Evolutionary conservation across 2,797 vertebrate species (phyloP).

Genomic region (Neolamprologus multifasciatus): DNA sequence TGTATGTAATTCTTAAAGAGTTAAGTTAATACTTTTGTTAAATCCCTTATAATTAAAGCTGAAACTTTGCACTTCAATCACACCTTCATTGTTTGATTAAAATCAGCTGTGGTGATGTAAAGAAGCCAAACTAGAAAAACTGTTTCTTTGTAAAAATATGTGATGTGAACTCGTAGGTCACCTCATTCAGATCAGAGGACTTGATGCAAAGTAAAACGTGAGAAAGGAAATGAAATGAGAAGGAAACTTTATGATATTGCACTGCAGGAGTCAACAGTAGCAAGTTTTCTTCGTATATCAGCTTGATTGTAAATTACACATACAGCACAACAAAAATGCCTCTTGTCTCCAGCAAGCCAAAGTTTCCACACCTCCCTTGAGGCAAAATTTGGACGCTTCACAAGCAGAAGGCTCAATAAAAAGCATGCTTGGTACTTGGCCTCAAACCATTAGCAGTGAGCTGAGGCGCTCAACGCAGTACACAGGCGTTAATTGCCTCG

Average conservation of each 20-base stretch:
- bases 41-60: neutral
- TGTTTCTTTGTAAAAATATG: neutral
- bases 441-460: slow-evolving; percentile 63
- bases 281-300: slow-evolving; percentile 50
- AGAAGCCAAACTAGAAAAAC: neutral
- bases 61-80: neutral
- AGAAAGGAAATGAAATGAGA: neutral
- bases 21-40: neutral
- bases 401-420: slow-evolving; percentile 67
- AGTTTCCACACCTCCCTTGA: slow-evolving; percentile 62
- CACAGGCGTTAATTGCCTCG: slow-evolving; percentile 63
- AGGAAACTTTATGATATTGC: slow-evolving; percentile 36
- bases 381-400: slow-evolving; percentile 62
- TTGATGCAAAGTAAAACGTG: neutral
- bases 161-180: neutral
- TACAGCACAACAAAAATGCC: slow-evolving; percentile 55
- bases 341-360: slow-evolving; percentile 40
- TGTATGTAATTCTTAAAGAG: neutral
- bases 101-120: neutral
- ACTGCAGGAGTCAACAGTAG: slow-evolving; percentile 51
- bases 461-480: slow-evolving; percentile 38
- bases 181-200: neutral
- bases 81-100: neutral
- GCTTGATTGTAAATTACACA: slow-evolving; percentile 62
- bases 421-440: slow-evolving; percentile 48